These are phyloP conservation scores for Thymelicus lineola DNA, from an alignment of 2,888 invertebrate species.

Conservation along the genomic window DNA sequence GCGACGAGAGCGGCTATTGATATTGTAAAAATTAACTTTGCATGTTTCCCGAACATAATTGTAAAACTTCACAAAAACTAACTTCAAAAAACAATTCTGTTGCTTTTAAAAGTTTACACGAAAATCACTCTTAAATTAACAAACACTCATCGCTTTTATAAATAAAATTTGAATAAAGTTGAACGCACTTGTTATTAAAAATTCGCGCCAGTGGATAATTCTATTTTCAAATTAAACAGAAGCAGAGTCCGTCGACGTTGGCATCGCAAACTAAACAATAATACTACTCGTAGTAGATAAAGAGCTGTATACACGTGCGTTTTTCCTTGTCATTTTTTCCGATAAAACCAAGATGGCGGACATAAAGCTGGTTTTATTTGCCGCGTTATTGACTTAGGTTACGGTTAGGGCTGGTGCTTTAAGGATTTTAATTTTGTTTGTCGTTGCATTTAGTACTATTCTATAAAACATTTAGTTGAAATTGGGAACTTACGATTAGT, in stretches of 20 bases:
- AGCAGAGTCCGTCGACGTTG: conserved; percentile 46
- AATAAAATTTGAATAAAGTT: background rate
- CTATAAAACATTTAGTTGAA: background rate
- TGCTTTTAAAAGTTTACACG: background rate
- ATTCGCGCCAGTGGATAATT: background rate
- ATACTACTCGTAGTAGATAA: conserved; percentile 39
- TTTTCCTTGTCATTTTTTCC: conserved; percentile 50
- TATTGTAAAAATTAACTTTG: conserved; percentile 61
- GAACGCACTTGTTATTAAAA: background rate
- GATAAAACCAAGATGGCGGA: conserved; percentile 31
- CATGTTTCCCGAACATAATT: conserved; percentile 69
- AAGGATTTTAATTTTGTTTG: background rate
- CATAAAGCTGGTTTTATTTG: conserved; percentile 35
- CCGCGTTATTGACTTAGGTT: conserved; percentile 32
- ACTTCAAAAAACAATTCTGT: background rate
- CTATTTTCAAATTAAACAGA: conserved; percentile 18
- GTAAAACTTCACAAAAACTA: conserved; percentile 18
- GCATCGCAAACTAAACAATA: conserved; percentile 50
- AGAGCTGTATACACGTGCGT: conserved; percentile 44
- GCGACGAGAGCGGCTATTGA: conserved; percentile 68
- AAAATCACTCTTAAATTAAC: background rate
- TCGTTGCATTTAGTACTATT: background rate
- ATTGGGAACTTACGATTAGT: no score
- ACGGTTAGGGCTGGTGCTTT: conserved; percentile 18
- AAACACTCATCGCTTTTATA: background rate